Percentiles rank a stretch among this genome's conserved stretches.
These are phyloP conservation scores for Neria commutata DNA, from an alignment of 2,888 invertebrate genomes.

Conservation along the genomic window DNA sequence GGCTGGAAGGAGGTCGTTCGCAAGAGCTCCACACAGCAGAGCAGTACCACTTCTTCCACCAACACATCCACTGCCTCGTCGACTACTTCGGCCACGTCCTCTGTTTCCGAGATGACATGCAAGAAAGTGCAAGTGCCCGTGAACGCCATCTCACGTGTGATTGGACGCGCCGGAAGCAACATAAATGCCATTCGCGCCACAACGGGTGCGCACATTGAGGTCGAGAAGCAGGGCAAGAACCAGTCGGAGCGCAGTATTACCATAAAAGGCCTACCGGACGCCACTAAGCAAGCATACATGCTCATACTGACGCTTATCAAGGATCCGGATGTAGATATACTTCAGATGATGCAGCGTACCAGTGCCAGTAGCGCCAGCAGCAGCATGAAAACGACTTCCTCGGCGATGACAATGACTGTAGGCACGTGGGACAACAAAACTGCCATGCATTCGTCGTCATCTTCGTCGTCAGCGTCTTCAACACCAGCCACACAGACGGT, in stretches of 20 bases:
- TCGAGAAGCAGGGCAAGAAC: slow-evolving; percentile 95
- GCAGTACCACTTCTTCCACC: slow-evolving; percentile 40
- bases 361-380: too few relatives aligned
- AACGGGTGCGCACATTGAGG: slow-evolving; percentile 97
- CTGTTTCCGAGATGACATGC: slow-evolving; percentile 64
- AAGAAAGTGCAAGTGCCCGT: slow-evolving; percentile 95
- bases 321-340: slow-evolving; percentile 92
- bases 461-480: slow-evolving; percentile 46
- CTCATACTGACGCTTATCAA: slow-evolving; percentile 91
- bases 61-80: slow-evolving; percentile 43
- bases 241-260: slow-evolving; percentile 94
- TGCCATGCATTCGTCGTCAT: slow-evolving; percentile 42
- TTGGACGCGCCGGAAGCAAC: slow-evolving; percentile 96
- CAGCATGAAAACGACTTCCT: slow-evolving; percentile 50
- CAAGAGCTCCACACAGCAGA: slow-evolving; percentile 72
- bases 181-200: slow-evolving; percentile 97
- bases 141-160: slow-evolving; percentile 94
- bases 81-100: slow-evolving; percentile 40
- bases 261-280: slow-evolving; percentile 91
- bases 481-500: slow-evolving; percentile 29
- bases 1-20: slow-evolving; percentile 97
- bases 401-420: slow-evolving; percentile 44
- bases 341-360: slow-evolving; percentile 76
- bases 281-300: slow-evolving; percentile 89
- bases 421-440: slow-evolving; percentile 61